Base-by-base conservation (phyloP, 1,140 invertebrate genomes). In the Andrena cerasifolii region DNA sequence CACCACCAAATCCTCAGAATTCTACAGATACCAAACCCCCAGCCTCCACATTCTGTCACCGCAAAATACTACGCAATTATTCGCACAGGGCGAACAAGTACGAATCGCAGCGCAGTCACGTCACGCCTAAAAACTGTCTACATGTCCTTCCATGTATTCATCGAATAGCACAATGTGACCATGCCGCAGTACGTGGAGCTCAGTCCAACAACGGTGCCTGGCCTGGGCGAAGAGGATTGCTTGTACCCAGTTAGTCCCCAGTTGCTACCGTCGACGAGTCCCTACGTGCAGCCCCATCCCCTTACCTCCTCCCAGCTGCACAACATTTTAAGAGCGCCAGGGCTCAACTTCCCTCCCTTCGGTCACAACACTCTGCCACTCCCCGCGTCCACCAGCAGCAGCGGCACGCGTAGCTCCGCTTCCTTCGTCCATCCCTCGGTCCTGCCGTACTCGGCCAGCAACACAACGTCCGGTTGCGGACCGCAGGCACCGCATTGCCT, bases 191-290 rank as follows among this genome's bases (percentile, higher is more conserved):
- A 89, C 79, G 78, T 89, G 89, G 90, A 91, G 80, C 47, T 86
- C 53, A 86, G 81, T 75, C 84, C 89, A 61, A 80, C 88, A 33
- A 78, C 82, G 58, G 40, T 87, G 66, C 88, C 87, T 70, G 90
- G 90, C 43, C 86, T 88, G n/a, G 81, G 80, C 53, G 91, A 92
- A 87, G 91, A 92, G 85, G 91, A 91, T 68, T 91, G 90, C 67
- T 87, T 91, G 45, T 92, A 92, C 62, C 91, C 91, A 16, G 85
- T 92, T 83, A 91, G 90, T 72, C 91, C 91, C 24, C 87, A 90
- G 78, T 83, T 91, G 71, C 84, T 92, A 31, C 91, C 91, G n/a
- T 84, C 85, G 12, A 77, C 80, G 28, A 90, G 87, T 83, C 90
- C 90, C 14, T 92, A 91, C 79, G 85, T 92, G 26, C 90, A 89